Evolutionary conservation across 1,140 invertebrate species (phyloP).

Genomic region (Oscheius sp.): DNA sequence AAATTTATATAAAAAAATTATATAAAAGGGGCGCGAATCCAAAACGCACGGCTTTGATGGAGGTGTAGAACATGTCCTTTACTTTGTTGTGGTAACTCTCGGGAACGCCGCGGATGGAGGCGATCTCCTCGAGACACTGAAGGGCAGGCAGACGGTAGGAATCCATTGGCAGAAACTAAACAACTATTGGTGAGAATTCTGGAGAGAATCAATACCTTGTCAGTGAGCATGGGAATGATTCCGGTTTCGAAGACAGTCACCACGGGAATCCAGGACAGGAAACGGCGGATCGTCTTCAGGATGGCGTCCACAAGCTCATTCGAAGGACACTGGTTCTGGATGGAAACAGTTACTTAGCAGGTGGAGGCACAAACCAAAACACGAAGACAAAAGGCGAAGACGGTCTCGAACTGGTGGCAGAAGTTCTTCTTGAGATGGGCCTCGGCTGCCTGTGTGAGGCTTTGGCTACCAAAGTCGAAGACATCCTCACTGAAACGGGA

Average conservation of each 20-base stretch:
- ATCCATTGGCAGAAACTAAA: conserved; percentile 87
- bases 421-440: conserved; percentile 98
- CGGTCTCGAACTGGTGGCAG: conserved; percentile 96
- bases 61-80: conserved; percentile 15
- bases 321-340: conserved; percentile 83
- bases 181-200: background rate
- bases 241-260: conserved; percentile 99
- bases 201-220: background rate
- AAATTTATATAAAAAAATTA: background rate
- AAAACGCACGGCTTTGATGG: background rate
- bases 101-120: conserved; percentile 55
- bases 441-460: conserved; percentile 93
- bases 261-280: conserved; percentile 98
- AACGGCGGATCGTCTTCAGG: conserved; percentile 88
- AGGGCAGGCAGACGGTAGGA: conserved; percentile 96
- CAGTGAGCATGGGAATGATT: conserved; percentile 86
- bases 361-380: conserved; percentile 65
- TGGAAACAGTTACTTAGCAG: background rate
- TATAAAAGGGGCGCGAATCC: conserved; percentile 2
- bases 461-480: conserved; percentile 90
- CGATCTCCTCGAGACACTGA: conserved; percentile 96
- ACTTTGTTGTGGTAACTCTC: conserved; percentile 43
- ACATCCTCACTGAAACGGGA: conserved; percentile 79
- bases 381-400: conserved; percentile 94
- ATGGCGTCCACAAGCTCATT: conserved; percentile 70